These are phyloP conservation scores for Holothuria glaberrima DNA, from an alignment of 35 echinoderm and acorn worm species.

Conservation along the genomic window DNA sequence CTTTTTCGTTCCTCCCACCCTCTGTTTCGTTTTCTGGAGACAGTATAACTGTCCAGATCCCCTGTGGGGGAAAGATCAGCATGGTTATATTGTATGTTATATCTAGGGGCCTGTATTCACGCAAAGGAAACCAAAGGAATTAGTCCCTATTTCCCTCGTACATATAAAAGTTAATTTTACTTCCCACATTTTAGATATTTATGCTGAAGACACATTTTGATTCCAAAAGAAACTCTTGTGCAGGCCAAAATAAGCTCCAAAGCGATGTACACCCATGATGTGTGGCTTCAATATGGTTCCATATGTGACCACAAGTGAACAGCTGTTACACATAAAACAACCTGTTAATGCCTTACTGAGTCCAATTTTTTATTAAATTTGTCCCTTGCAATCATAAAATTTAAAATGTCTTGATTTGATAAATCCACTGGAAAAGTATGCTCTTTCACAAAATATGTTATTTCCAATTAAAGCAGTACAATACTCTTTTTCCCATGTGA, in stretches of 20 bases:
- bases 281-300: constrained; percentile 55
- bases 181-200: constrained; percentile 52
- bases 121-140: constrained; percentile 43
- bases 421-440: no score
- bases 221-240: not conserved
- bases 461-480: constrained; percentile 8
- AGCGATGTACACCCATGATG: not conserved
- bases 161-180: constrained; percentile 44
- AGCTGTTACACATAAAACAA: constrained; percentile 57
- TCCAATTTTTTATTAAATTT: no score
- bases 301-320: constrained; percentile 58
- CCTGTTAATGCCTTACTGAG: constrained; percentile 16
- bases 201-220: constrained; percentile 37
- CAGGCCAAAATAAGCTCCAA: not conserved
- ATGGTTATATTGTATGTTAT: constrained; percentile 60
- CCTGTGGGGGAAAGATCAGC: constrained; percentile 98
- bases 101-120: not conserved
- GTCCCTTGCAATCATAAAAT: no score
- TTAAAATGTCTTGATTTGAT: no score
- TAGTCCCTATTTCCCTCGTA: constrained; percentile 53
- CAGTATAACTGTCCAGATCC: constrained; percentile 98
- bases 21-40: constrained; percentile 90
- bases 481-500: not conserved
- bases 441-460: not conserved
- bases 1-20: constrained; percentile 73